These are phyloP conservation scores for Asbolus verrucosus DNA, from an alignment of 1,140 invertebrate species.

Conservation along the genomic window DNA sequence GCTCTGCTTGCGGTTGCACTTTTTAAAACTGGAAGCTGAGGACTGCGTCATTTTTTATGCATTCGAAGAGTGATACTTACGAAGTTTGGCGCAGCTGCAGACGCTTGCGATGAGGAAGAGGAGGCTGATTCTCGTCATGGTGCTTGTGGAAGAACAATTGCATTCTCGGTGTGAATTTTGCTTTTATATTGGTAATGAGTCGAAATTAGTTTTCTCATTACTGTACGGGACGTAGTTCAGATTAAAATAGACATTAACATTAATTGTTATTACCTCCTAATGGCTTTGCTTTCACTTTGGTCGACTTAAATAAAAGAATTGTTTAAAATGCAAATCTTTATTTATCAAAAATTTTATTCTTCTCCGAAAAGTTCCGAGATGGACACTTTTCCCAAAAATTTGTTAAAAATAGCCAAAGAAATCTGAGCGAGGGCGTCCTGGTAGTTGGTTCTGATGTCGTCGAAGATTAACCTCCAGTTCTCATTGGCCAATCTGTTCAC, in stretches of 20 bases:
- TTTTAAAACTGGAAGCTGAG: constrained; percentile 39
- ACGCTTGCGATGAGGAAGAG: background rate
- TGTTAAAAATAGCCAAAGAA: background rate
- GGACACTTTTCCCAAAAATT: background rate
- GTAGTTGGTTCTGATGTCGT: constrained; percentile 40
- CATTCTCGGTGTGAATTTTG: no score
- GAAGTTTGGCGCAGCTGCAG: background rate
- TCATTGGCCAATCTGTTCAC: constrained; percentile 50
- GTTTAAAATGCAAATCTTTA: background rate
- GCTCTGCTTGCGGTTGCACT: constrained; percentile 23
- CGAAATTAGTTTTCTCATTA: no score
- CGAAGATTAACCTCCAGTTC: constrained; percentile 50
- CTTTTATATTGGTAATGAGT: no score
- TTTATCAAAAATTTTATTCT: background rate
- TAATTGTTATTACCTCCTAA: no score
- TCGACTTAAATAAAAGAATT: no score
- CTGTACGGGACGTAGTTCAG: no score
- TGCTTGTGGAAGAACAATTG: no score
- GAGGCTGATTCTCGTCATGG: no score
- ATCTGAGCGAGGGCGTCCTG: constrained; percentile 22
- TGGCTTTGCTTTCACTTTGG: no score
- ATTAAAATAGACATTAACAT: no score
- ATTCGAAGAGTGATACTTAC: background rate
- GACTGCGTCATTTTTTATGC: background rate
- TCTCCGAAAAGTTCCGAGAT: background rate